A percentile compares a stretch with the other conserved stretches of the same genome.
phyloP scores from a whole-genome alignment of 2,113 vertebrate genomes.

The Percina caprodes region DNA sequence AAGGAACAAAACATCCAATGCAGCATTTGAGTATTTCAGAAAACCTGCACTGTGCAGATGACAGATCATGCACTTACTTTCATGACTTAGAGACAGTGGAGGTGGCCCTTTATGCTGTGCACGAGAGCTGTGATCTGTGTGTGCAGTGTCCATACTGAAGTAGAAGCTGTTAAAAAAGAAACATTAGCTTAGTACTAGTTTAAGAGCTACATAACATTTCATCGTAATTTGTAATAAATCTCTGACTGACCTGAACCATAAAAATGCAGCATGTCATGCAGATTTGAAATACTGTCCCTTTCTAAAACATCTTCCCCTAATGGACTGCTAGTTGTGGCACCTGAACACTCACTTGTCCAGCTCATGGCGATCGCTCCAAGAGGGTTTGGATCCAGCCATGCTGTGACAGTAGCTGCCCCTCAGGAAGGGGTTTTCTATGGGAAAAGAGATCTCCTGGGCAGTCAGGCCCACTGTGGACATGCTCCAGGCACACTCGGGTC shows the following conservation, averaged over 20 bases:
- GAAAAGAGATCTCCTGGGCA: constrained; percentile 91
- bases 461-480: constrained; percentile 95
- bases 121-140: constrained; percentile 85
- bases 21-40: constrained; percentile 18
- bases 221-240: neutral
- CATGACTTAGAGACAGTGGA: constrained; percentile 52
- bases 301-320: constrained; percentile 1
- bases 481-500: constrained; percentile 83
- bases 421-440: constrained; percentile 89
- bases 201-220: neutral
- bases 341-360: constrained; percentile 88
- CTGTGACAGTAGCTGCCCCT: constrained; percentile 86
- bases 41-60: neutral
- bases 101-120: constrained; percentile 68
- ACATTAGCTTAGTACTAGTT: neutral
- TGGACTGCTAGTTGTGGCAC: neutral
- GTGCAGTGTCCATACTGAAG: constrained; percentile 86
- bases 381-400: constrained; percentile 88
- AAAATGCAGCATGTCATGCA: constrained; percentile 23
- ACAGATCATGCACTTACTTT: constrained; percentile 76
- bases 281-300: neutral
- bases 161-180: constrained; percentile 83
- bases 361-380: constrained; percentile 85
- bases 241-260: constrained; percentile 1
- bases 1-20: constrained; percentile 16